Evolutionary conservation across 2,113 vertebrate species (phyloP).

Genomic region (Phalacrocorax aristotelis): DNA sequence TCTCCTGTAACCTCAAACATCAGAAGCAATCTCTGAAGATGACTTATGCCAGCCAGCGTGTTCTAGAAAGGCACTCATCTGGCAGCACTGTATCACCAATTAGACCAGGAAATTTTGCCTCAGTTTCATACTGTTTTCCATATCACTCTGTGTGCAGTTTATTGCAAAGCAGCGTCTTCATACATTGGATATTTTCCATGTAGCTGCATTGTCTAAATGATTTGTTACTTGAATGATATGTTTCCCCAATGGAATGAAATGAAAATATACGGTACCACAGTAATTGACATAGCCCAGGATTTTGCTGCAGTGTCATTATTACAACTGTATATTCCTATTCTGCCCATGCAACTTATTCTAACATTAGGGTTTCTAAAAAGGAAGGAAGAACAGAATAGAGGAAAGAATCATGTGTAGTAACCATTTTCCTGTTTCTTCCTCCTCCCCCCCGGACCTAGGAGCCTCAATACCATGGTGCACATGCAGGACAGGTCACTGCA

Average conservation of each 20-base stretch:
- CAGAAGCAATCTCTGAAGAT: background rate
- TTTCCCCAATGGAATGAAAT: slow-evolving; percentile 37
- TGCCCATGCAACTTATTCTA: background rate
- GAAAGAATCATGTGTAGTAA: background rate
- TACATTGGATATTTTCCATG: background rate
- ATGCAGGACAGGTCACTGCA: background rate
- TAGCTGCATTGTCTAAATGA: slow-evolving; percentile 3
- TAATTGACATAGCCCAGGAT: slow-evolving; percentile 38
- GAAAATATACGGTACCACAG: background rate
- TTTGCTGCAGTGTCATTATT: slow-evolving; percentile 41
- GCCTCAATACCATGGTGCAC: background rate
- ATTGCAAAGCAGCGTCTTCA: background rate
- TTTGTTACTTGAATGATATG: slow-evolving; percentile 24
- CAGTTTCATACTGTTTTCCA: background rate
- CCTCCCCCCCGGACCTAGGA: accelerated
- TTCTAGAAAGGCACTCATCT: background rate
- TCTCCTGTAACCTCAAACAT: background rate
- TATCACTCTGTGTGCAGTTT: background rate
- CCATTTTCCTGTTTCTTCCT: background rate
- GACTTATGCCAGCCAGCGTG: background rate
- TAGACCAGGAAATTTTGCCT: background rate
- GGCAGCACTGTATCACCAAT: slow-evolving; percentile 6
- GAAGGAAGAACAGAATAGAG: background rate
- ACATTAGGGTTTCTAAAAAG: background rate
- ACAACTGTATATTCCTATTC: background rate